These are phyloP conservation scores for Sinocyclocheilus anophthalmus DNA, from an alignment of 2,113 vertebrate species.

Conservation along the genomic window DNA sequence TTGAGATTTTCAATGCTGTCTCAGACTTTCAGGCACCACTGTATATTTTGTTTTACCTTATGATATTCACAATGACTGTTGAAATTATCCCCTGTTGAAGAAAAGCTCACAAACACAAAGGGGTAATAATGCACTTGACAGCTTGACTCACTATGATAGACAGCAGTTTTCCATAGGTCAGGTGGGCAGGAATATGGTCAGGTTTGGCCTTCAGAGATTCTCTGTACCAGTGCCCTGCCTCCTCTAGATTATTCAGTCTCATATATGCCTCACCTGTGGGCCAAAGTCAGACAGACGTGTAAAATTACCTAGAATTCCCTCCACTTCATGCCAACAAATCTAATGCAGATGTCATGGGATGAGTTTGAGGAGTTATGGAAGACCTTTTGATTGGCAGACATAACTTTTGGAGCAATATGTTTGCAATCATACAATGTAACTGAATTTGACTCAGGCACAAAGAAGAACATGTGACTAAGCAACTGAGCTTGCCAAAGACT, in stretches of 20 bases:
- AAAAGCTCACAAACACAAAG: neutral
- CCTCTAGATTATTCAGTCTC: constrained; percentile 85
- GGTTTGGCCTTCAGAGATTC: constrained; percentile 91
- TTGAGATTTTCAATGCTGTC: neutral
- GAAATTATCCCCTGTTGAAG: neutral
- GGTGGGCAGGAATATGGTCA: constrained; percentile 97
- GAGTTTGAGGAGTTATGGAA: neutral
- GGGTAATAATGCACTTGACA: neutral
- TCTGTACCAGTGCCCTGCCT: constrained; percentile 91
- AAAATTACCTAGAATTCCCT: neutral
- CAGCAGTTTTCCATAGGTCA: constrained; percentile 93
- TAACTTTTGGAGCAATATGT: too few species aligned
- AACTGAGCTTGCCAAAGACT: too few species aligned
- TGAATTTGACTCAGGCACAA: too few species aligned
- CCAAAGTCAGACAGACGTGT: constrained; percentile 7
- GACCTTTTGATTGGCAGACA: too few species aligned
- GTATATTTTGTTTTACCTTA: neutral
- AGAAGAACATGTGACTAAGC: too few species aligned
- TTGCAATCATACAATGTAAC: too few species aligned
- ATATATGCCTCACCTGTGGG: constrained; percentile 93
- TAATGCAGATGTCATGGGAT: neutral
- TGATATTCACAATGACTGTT: too few species aligned
- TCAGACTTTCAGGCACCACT: neutral
- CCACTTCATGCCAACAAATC: neutral
- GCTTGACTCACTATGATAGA: constrained; percentile 83